A percentile compares a stretch with the other conserved stretches of the same genome.
Conservation (phyloP, 2,797 vertebrate genomes). For the Crossoptilon crossoptilon region DNA sequence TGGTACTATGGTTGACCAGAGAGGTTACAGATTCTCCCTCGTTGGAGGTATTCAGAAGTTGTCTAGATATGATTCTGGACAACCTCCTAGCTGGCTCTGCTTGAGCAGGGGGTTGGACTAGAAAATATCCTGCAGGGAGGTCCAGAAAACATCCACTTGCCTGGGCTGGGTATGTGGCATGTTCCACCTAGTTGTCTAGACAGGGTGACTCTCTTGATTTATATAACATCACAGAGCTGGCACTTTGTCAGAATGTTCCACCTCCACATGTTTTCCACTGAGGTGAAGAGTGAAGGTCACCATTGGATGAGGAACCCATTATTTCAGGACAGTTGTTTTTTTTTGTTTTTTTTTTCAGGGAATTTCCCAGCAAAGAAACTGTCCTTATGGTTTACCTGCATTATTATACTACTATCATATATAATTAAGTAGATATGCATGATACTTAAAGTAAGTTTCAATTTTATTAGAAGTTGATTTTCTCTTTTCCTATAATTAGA, state of each 20-base stretch:
- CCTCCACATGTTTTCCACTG: neutral
- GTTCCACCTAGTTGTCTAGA: neutral
- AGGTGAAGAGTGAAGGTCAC: neutral
- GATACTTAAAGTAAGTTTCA: neutral
- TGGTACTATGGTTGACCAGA: neutral
- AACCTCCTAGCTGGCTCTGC: neutral
- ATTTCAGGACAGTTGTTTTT: neutral
- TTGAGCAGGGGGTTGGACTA: neutral
- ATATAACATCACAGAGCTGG: neutral
- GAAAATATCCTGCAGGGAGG: neutral
- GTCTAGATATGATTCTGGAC: neutral
- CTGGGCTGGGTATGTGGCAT: neutral
- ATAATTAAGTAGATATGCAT: constrained; percentile 5
- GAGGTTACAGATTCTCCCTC: neutral
- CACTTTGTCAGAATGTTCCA: neutral
- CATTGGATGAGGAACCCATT: neutral
- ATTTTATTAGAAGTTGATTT: neutral
- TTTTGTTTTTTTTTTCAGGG: neutral
- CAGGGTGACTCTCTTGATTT: neutral
- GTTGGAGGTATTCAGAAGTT: neutral
- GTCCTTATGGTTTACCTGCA: neutral
- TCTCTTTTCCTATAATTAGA: neutral
- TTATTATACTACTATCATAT: neutral
- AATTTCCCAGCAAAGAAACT: neutral
- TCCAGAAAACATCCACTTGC: neutral